These are phyloP conservation scores for Capitulum mitella DNA, from an alignment of 2,888 invertebrate genomes.

Conservation along the genomic window DNA sequence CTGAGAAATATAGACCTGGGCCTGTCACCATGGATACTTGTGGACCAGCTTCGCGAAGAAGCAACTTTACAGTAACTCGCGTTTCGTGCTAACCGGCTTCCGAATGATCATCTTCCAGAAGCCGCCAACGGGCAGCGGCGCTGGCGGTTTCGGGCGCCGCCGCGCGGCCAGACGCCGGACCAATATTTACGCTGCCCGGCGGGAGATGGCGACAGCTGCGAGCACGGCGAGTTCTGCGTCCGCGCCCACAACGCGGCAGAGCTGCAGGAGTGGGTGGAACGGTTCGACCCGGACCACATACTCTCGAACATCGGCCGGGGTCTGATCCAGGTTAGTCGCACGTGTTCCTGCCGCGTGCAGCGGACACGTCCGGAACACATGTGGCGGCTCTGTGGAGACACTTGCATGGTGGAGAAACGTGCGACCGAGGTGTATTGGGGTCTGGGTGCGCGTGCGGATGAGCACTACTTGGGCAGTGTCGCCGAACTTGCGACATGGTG, in stretches of 20 bases:
- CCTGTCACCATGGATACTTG: too few relatives aligned
- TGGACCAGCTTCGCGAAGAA: too few relatives aligned
- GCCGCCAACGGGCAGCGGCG: not conserved
- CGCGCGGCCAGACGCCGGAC: slow-evolving; percentile 58
- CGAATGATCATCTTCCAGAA: too few relatives aligned
- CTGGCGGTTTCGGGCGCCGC: slow-evolving; percentile 53
- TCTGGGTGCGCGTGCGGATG: not conserved
- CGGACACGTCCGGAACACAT: too few relatives aligned
- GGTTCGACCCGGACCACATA: slow-evolving; percentile 49
- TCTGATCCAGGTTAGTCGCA: not conserved
- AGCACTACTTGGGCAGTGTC: not conserved
- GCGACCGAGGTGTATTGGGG: rapidly evolving
- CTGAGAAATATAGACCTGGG: too few relatives aligned
- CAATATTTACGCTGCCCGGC: slow-evolving; percentile 56
- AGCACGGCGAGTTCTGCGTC: slow-evolving; percentile 62
- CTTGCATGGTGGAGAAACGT: not conserved
- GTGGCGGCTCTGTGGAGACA: too few relatives aligned
- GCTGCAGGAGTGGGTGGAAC: slow-evolving; percentile 62
- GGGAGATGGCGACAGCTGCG: slow-evolving; percentile 48
- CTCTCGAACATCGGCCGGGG: not conserved
- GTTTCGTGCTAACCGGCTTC: too few relatives aligned
- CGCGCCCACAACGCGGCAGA: slow-evolving; percentile 66
- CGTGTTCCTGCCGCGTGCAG: not conserved
- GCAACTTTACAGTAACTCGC: too few relatives aligned
- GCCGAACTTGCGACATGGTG: too few relatives aligned